Evolutionary conservation across 2,797 vertebrate species (phyloP), one percentile per base, ranked within the genome.

Genomic region (Chaetophractus vellerosus): DNA sequence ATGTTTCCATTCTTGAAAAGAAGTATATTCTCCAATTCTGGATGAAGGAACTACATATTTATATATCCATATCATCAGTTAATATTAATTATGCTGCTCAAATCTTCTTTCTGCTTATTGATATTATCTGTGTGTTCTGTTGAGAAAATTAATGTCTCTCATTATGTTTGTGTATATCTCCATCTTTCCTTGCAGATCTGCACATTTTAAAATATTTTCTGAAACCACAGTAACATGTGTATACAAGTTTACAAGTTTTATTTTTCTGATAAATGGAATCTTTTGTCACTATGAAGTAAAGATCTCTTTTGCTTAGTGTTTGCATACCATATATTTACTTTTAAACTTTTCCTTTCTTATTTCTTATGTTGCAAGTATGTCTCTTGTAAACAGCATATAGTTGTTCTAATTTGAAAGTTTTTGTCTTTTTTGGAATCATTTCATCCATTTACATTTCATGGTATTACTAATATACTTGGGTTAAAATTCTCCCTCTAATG

Each of bases 61-160:
- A 50, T 36, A 33, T 26, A 28, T 80, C 28, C 69, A 50, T 90
- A 15, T 72, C 21, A 63, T 52, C 50, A 38, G 8, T n/a, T 74
- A 90, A 71, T 63, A 33, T 41, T 74, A 83, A 74, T 64, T 52
- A 50, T 64, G 33, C 9, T 52, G 33, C 50, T 75, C 83, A 90
- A 79, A 48, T 48, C 12, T 50, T 66, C 19, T 66, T 4, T 28
- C 45, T 76, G 28, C 16, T 66, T 68, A 57, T 16, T 91, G 71
- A 75, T 84, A 57, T 83, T 91, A 74, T 83, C 9, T 72, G 45
- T 91, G 23, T 81, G 9, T 82, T 74, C 72, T 91, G 36, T 55
- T 75, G 19, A 33, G n/a, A 18, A 16, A 66, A 33, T 91, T 64
- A 41, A 64, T 57, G 69, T 82, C 33, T 83, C 48, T 45, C 79